Evolutionary conservation across 2,888 invertebrate species (phyloP), one percentile per base, ranked within the genome.

Genomic region (Lithophane socia): DNA sequence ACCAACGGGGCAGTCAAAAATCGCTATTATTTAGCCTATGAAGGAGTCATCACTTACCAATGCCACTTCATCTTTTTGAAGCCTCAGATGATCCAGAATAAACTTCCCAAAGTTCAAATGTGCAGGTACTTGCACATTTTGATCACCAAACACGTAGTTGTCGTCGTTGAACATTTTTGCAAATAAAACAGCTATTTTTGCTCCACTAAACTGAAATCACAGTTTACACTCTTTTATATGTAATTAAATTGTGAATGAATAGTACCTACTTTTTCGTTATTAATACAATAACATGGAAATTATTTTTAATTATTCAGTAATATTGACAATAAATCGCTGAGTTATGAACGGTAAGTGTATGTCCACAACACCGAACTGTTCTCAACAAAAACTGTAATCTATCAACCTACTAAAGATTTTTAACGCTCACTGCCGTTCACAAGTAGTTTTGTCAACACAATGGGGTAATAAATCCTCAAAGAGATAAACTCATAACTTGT

Each of bases 51-150:
- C 10, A 91, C 93, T 92, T 90, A 95, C 95, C 87, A 95, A 75
- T 44, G 93, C 95, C 54, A 92, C 88, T 87, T 91, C 89, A 72
- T 93, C 82, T 21, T 84, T 89, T 60, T 73, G 88, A 18, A 85
- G 83, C 42, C 88, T 83, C 37, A 95, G 75, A n/a, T 81, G 88
- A 73, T 94, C 91, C n/a, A 94, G 83, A 56, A 95, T 91, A 80
- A 89, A 95, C 90, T 94, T 94, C 3, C 95, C 94, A 71, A 94
- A 94, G 88, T 95, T 94, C 64, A 95, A 88, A 90, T 95, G 95
- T 1, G 92, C 94, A 8, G 95, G 94, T 24, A 95, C 92, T 86
- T 90, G 81, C 4, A 92, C 90, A 67, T 91, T 86, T 88, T 93
- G 90, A 66, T 93, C 90, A 67, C 94, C 94, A 67, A 89, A 88